A percentile compares a stretch with the other conserved stretches of the same genome.
phyloP scores from a whole-genome alignment of 2,113 vertebrate species.

The Nansenia antarctica region DNA sequence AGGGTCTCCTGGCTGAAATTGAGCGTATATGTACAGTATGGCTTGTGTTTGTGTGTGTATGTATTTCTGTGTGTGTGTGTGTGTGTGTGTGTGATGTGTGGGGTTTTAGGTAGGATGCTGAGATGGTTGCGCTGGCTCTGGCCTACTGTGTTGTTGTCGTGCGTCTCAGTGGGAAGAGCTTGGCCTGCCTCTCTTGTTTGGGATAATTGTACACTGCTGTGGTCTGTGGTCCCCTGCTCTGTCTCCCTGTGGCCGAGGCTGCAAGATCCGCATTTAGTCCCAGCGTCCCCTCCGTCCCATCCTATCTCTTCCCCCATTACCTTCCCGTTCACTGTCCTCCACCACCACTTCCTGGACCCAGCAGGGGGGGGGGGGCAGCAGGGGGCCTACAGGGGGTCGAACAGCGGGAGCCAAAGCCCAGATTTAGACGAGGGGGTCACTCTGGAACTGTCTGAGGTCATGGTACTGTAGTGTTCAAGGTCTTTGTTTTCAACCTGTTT shows the following conservation, averaged over 20 bases:
- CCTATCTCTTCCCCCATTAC: conserved; percentile 63
- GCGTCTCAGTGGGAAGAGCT: conserved; percentile 68
- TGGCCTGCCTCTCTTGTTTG: conserved; percentile 78
- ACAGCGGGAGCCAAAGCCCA: conserved; percentile 24
- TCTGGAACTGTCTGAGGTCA: conserved; percentile 3
- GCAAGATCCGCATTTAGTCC: conserved; percentile 76
- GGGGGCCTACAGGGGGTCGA: background rate
- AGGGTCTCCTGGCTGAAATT: too few relatives aligned
- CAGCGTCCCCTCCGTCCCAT: conserved; percentile 65
- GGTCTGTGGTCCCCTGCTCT: conserved; percentile 79
- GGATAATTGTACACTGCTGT: conserved; percentile 79
- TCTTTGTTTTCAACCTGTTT: conserved; percentile 36
- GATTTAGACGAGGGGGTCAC: background rate
- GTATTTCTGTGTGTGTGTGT: conserved; percentile 9
- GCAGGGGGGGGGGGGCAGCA: conserved; percentile 27
- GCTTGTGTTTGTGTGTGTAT: background rate
- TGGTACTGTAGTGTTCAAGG: background rate
- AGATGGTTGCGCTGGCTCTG: conserved; percentile 34
- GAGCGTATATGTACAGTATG: too few relatives aligned
- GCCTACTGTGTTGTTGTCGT: conserved; percentile 65
- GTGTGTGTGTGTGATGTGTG: background rate
- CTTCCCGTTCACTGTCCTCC: conserved; percentile 48
- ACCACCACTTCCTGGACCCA: conserved; percentile 25
- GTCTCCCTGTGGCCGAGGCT: conserved; percentile 78
- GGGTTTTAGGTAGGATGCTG: conserved; percentile 26